These are phyloP conservation scores for Meles meles DNA, from an alignment of 2,113 vertebrate species.

Conservation along the genomic window DNA sequence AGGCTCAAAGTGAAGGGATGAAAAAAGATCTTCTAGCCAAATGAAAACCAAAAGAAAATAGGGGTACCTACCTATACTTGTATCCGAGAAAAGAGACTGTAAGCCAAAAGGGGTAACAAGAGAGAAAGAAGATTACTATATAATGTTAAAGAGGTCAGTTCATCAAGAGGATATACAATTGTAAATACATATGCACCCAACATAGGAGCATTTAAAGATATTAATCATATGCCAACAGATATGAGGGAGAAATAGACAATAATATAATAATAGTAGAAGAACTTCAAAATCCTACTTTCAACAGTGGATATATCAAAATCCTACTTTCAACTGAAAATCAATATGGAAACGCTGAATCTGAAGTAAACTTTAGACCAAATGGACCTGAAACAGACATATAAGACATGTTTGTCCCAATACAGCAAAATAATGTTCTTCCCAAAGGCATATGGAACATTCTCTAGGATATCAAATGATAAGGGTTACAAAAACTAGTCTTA, in stretches of 20 bases:
- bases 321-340: background rate
- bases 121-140: background rate
- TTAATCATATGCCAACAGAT: background rate
- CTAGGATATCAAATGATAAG: background rate
- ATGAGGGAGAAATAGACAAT: background rate
- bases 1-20: background rate
- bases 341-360: background rate
- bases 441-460: background rate
- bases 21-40: background rate
- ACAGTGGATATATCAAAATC: background rate
- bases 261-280: background rate
- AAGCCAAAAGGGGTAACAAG: background rate
- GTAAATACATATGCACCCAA: background rate
- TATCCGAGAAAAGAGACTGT: background rate
- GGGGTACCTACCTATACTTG: background rate
- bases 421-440: background rate
- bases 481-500: background rate
- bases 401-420: background rate
- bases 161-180: background rate
- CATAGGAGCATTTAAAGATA: background rate
- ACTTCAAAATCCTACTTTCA: background rate
- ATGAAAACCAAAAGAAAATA: background rate
- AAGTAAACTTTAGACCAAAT: background rate
- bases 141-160: background rate
- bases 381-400: background rate